phyloP scores from a whole-genome alignment of 2,113 vertebrate species.

The Camelus bactrianus region DNA sequence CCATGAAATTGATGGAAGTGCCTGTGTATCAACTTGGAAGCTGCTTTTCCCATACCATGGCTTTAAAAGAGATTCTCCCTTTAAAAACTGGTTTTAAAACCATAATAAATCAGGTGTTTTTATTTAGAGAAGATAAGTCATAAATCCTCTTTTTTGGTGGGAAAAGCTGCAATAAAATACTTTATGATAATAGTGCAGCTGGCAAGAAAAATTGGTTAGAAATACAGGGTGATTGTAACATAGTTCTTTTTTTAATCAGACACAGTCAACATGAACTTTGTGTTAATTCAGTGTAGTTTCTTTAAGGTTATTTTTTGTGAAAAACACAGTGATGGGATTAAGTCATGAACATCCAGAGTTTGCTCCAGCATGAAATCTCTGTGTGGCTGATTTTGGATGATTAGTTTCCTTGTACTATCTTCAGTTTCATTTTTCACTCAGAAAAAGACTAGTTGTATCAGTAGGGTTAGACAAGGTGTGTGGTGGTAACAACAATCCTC shows the following conservation, averaged over 20 bases:
- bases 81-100: conserved; percentile 47
- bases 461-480: neutral
- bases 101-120: conserved; percentile 64
- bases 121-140: conserved; percentile 54
- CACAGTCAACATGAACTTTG: neutral
- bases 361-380: conserved; percentile 15
- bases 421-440: neutral
- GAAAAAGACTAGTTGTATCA: neutral
- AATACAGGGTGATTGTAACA: neutral
- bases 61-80: conserved; percentile 65
- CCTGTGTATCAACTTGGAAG: conserved; percentile 43
- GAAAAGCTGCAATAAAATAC: conserved; percentile 36
- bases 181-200: neutral
- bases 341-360: neutral
- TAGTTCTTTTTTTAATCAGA: neutral
- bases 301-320: neutral
- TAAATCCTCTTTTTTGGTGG: neutral
- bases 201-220: conserved; percentile 32
- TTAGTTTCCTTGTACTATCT: neutral
- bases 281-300: neutral
- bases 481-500: neutral
- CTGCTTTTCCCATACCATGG: conserved; percentile 67
- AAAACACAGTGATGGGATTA: neutral
- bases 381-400: neutral
- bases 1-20: conserved; percentile 45